phyloP scores from a whole-genome alignment of 2,888 invertebrate genomes.

The Neria commutata region DNA sequence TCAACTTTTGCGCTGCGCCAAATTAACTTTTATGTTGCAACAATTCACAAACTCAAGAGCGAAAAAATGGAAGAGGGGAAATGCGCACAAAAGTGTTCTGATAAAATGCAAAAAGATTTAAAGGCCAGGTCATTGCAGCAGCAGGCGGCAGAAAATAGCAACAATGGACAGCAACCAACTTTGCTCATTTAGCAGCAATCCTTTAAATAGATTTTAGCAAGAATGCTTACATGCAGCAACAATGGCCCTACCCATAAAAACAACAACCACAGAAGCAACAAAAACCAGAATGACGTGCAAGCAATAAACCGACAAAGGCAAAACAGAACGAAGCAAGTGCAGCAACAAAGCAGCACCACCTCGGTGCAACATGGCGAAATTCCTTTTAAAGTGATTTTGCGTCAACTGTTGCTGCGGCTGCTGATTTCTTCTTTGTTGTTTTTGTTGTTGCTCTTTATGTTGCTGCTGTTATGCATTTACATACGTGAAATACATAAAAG shows the following conservation, averaged over 20 bases:
- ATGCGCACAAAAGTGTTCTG: neutral
- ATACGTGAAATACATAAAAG: neutral
- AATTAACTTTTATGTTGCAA: neutral
- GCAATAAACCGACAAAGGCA: neutral
- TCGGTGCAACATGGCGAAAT: too few relatives aligned
- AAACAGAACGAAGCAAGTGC: neutral
- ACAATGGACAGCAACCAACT: neutral
- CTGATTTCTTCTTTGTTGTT: neutral
- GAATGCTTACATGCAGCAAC: neutral
- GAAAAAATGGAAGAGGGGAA: neutral
- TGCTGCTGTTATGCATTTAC: too few relatives aligned
- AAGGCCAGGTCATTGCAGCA: neutral
- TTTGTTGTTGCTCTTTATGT: neutral
- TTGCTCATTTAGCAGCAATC: constrained; percentile 3
- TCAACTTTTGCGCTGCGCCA: neutral
- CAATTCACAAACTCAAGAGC: neutral
- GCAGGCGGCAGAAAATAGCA: neutral
- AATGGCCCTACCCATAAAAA: constrained; percentile 1
- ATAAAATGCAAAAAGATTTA: neutral
- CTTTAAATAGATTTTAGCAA: neutral
- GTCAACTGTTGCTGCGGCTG: too few relatives aligned
- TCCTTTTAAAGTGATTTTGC: too few relatives aligned
- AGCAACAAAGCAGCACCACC: neutral
- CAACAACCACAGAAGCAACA: neutral
- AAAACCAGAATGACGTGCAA: neutral